phyloP scores from a whole-genome alignment of 2,888 invertebrate genomes.

The Ptilodon capucinus region DNA sequence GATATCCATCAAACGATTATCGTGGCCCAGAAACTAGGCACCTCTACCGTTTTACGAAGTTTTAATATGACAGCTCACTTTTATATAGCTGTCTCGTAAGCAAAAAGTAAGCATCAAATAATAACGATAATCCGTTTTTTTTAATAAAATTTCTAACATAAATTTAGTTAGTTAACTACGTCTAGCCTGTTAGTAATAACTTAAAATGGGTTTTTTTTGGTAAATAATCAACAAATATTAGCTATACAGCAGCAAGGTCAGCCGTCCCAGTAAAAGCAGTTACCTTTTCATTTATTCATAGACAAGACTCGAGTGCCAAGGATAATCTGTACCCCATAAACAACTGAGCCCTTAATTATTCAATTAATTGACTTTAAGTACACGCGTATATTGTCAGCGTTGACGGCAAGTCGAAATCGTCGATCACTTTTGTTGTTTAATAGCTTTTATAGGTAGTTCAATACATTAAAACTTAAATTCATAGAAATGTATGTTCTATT shows the following conservation, averaged over 20 bases:
- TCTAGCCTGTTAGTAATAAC: background rate
- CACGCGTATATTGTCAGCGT: background rate
- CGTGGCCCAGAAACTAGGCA: too few species aligned
- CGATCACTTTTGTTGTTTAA: background rate
- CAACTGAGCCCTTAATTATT: conserved; percentile 41
- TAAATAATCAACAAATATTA: conserved; percentile 3
- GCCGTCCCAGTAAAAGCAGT: background rate
- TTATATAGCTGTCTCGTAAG: too few species aligned
- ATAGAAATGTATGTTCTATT: too few species aligned
- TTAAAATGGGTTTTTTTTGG: background rate
- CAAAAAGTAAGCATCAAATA: too few species aligned
- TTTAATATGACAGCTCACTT: too few species aligned
- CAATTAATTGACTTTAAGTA: conserved; percentile 26
- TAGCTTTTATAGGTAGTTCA: too few species aligned
- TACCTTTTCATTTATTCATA: conserved; percentile 35
- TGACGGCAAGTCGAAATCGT: background rate
- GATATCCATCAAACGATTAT: too few species aligned
- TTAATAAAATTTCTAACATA: too few species aligned
- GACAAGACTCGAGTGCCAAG: conserved; percentile 22
- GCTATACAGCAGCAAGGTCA: background rate
- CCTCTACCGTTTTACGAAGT: too few species aligned
- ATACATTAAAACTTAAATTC: too few species aligned
- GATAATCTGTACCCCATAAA: conserved; percentile 32
- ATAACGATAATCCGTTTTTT: too few species aligned
- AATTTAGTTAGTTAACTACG: too few species aligned